Percentiles rank a stretch among this genome's conserved stretches.
Evolutionary conservation across 2,797 vertebrate genomes (phyloP).

Genomic region (Percopsis omiscomaycus): DNA sequence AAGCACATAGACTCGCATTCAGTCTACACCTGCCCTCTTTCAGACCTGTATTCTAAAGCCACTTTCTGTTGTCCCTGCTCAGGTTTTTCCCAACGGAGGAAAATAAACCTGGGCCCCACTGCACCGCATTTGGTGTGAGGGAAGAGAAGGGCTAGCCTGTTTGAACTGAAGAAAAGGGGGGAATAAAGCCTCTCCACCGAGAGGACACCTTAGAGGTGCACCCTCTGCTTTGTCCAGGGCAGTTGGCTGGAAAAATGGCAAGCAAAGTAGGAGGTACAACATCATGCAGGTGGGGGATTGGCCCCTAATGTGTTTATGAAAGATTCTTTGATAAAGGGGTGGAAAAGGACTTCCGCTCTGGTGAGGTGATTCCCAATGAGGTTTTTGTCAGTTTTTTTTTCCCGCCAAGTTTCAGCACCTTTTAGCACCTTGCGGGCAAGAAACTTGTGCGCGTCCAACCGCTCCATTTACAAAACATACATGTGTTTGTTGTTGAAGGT

Average conservation of each 20-base stretch:
- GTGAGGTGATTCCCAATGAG: constrained; percentile 77
- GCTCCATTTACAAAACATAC: constrained; percentile 61
- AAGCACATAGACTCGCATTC: constrained; percentile 92
- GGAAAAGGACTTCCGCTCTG: constrained; percentile 47
- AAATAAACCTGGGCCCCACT: constrained; percentile 84
- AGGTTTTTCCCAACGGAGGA: constrained; percentile 80
- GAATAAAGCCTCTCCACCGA: constrained; percentile 73
- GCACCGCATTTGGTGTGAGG: constrained; percentile 85
- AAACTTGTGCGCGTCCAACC: constrained; percentile 49
- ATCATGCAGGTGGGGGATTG: constrained; percentile 84
- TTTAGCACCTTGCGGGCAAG: constrained; percentile 63
- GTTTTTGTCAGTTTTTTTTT: constrained; percentile 77
- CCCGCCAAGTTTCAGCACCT: constrained; percentile 57
- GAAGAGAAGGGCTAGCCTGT: constrained; percentile 86
- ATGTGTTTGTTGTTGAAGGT: constrained; percentile 68
- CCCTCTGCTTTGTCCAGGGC: constrained; percentile 83
- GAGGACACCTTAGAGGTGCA: constrained; percentile 91
- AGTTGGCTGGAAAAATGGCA: constrained; percentile 87
- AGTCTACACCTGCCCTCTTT: constrained; percentile 97
- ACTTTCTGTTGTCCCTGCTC: constrained; percentile 88
- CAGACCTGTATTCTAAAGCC: constrained; percentile 86
- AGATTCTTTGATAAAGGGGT: constrained; percentile 79
- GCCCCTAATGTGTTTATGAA: constrained; percentile 83
- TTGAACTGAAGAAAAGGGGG: constrained; percentile 65
- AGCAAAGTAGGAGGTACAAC: constrained; percentile 85